Evolutionary conservation across 2,797 vertebrate genomes (phyloP), one percentile per base, ranked within the genome.

Genomic region (Clarias pachynema): DNA sequence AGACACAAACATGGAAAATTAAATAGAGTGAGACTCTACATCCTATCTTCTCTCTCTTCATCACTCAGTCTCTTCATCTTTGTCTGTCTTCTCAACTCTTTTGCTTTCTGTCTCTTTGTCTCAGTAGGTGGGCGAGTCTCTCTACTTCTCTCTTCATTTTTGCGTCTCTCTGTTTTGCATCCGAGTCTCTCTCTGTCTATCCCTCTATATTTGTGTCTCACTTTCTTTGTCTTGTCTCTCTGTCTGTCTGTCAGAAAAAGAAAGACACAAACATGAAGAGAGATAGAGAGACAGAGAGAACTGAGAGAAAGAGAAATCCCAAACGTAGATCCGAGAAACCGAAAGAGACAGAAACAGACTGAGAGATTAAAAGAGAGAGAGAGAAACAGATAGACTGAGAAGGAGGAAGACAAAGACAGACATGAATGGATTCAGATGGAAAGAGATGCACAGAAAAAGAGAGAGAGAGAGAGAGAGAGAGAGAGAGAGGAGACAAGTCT

Each of bases 401-500:
- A 29, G 68, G 44, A 78, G n/a, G 79, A 57, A 29, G 12, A 66
- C 14, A 14, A 53, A 14, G 12, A 53, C 12, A 53, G 49, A 0
- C 49, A 14, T 53, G 49, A 53, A 53, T 49, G 12, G 12, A 62
- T 12, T 18, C 6, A 22, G 22, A 69, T 44, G 68, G 44, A 78
- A 56, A 85, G 65, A 29, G 14, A 66, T 66, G 63, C 24, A 63
- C 24, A 84, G 60, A 60, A 29, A 57, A 12, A 37, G 16, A 68
- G 44, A 29, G 69, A 68, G 60, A 69, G 29, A 83, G 44, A 77
- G 49, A 70, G 49, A 70, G 62, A 65, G 81, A 82, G 91, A 92
- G 94, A 94, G 92, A 91, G 93, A 92, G 94, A 95, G 89, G 94
- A 84, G 86, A 18, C 89, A 87, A 31, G 92, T 94, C 96, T 98